Percentiles rank a stretch among this genome's conserved stretches.
Evolutionary conservation across 2,113 vertebrate species (phyloP).

Genomic region (Siphamia tubifer): DNA sequence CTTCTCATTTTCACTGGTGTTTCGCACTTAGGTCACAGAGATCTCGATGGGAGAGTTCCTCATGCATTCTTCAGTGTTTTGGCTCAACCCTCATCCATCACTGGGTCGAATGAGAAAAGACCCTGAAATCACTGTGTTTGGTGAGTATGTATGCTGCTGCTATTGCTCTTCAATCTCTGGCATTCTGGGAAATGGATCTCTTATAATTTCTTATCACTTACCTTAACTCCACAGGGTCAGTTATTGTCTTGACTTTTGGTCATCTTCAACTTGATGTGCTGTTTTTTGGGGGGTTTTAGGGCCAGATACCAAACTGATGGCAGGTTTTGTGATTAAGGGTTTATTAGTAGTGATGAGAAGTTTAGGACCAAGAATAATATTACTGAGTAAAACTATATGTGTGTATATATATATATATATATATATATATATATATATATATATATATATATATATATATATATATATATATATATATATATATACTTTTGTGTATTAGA

Average conservation of each 20-base stretch:
- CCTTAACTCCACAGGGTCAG: background rate
- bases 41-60: slow-evolving; percentile 98
- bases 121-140: slow-evolving; percentile 93
- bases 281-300: too few relatives aligned
- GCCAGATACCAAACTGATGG: too few relatives aligned
- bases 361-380: too few relatives aligned
- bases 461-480: too few relatives aligned
- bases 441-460: too few relatives aligned
- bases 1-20: background rate
- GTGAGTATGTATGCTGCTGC: slow-evolving; percentile 73
- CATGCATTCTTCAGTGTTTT: slow-evolving; percentile 91
- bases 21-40: slow-evolving; percentile 87
- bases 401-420: too few relatives aligned
- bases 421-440: too few relatives aligned
- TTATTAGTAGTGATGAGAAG: too few relatives aligned
- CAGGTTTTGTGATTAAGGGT: too few relatives aligned
- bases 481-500: too few relatives aligned
- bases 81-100: slow-evolving; percentile 92
- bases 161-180: background rate
- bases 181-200: background rate
- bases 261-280: background rate
- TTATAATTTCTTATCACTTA: background rate
- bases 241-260: background rate
- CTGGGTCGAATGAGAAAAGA: slow-evolving; percentile 93
- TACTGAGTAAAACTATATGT: too few relatives aligned